Percentiles rank a stretch among this genome's conserved stretches.
These are phyloP conservation scores for Knipowitschia caucasica DNA, from an alignment of 2,797 vertebrate genomes.

Conservation along the genomic window DNA sequence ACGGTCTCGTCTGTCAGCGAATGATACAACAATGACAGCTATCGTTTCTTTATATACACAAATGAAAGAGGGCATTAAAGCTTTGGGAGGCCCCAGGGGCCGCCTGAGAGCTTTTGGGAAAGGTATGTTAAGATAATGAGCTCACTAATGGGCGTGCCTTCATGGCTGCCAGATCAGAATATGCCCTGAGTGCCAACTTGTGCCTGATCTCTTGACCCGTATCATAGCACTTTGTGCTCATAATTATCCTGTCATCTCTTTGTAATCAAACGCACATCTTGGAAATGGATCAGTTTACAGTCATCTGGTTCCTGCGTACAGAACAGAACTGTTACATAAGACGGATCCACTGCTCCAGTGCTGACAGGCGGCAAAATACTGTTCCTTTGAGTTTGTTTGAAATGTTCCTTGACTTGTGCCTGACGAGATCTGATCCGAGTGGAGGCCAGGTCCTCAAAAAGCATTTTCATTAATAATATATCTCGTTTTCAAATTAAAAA, in stretches of 20 bases:
- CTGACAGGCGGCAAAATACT: not conserved
- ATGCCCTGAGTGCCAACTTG: slow-evolving; percentile 6
- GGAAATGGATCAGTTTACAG: slow-evolving; percentile 8
- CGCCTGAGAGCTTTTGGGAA: slow-evolving; percentile 27
- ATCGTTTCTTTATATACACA: slow-evolving; percentile 42
- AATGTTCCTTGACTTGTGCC: not conserved
- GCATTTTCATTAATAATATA: no score
- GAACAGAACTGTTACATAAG: not conserved
- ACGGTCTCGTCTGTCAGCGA: slow-evolving; percentile 24
- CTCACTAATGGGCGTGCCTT: slow-evolving; percentile 32
- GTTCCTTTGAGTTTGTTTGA: not conserved
- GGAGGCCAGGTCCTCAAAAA: not conserved
- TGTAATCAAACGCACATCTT: slow-evolving; percentile 15
- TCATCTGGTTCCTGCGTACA: not conserved
- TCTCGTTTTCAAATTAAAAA: no score
- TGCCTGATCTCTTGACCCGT: slow-evolving; percentile 32
- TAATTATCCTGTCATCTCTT: slow-evolving; percentile 18
- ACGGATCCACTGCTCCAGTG: not conserved
- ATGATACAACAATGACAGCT: slow-evolving; percentile 19
- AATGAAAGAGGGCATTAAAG: slow-evolving; percentile 27
- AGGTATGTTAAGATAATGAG: slow-evolving; percentile 48
- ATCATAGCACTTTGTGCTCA: slow-evolving; percentile 7
- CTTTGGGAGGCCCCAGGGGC: slow-evolving; percentile 21
- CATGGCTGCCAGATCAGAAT: slow-evolving; percentile 20
- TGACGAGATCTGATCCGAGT: not conserved